phyloP scores from a whole-genome alignment of 1,140 invertebrate species.

The Megalonaias nervosa region DNA sequence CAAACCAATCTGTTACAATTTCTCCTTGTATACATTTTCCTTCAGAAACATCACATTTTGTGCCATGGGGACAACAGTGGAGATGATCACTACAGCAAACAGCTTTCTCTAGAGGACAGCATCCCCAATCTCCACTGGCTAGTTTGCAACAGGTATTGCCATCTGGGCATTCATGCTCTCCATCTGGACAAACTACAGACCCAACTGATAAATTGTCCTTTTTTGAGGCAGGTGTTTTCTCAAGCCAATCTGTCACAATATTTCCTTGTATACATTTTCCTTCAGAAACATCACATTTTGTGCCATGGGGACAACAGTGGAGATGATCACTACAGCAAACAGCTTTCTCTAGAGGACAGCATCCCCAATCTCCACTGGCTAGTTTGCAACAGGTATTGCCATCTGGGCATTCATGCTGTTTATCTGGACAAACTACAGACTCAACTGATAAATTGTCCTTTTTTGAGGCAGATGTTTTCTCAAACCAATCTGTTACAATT shows the following conservation, averaged over 20 bases:
- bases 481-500: constrained; percentile 11
- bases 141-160: constrained; percentile 67
- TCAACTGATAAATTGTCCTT: background rate
- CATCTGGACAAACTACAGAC: background rate
- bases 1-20: constrained; percentile 5
- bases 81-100: constrained; percentile 56
- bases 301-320: constrained; percentile 58
- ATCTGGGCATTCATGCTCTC: constrained; percentile 56
- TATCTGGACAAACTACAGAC: background rate
- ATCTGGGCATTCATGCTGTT: constrained; percentile 55
- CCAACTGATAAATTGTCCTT: background rate
- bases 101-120: constrained; percentile 66
- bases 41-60: constrained; percentile 31
- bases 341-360: constrained; percentile 66
- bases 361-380: constrained; percentile 57
- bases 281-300: constrained; percentile 42
- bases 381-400: constrained; percentile 67
- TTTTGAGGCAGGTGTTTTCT: constrained; percentile 31
- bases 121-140: constrained; percentile 57
- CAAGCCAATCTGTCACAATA: constrained; percentile 12
- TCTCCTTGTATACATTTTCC: constrained; percentile 10
- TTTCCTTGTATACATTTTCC: constrained; percentile 34
- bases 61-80: constrained; percentile 42
- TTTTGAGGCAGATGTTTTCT: constrained; percentile 30
- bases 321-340: constrained; percentile 47